Conservation (phyloP, 2,113 vertebrate genomes). For the Notarius lentiginosus region DNA sequence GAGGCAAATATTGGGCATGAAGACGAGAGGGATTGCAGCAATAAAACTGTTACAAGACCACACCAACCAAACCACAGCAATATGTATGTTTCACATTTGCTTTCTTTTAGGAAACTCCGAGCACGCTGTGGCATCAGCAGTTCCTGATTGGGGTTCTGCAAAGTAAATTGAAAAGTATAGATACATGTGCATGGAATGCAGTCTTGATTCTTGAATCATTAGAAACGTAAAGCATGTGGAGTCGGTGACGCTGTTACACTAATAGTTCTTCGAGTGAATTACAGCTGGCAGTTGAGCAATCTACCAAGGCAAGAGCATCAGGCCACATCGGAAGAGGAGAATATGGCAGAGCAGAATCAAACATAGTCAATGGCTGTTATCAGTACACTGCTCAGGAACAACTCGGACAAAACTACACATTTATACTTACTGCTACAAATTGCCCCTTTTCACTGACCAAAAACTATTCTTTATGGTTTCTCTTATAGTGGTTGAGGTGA, state of each 20-base stretch:
- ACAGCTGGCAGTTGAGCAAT: conserved; percentile 57
- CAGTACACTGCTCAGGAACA: conserved; percentile 26
- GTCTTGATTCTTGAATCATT: conserved; percentile 49
- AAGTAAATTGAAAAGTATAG: conserved; percentile 44
- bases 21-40: conserved; percentile 21
- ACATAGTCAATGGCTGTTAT: conserved; percentile 36
- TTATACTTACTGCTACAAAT: conserved; percentile 3
- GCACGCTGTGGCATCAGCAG: conserved; percentile 51
- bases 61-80: conserved; percentile 30
- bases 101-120: conserved; percentile 10
- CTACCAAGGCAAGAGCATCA: conserved; percentile 66
- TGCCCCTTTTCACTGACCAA: background rate
- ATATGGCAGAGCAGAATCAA: conserved; percentile 63
- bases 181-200: conserved; percentile 72
- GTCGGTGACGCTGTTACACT: background rate
- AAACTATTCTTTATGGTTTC: background rate
- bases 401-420: conserved; percentile 8
- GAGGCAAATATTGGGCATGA: conserved; percentile 2
- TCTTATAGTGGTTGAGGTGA: conserved; percentile 45
- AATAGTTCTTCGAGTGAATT: conserved; percentile 10
- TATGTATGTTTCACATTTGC: conserved; percentile 18
- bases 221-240: conserved; percentile 27
- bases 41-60: conserved; percentile 40
- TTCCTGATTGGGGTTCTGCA: conserved; percentile 26
- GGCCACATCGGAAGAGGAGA: conserved; percentile 44